Base-by-base conservation (phyloP, 2,113 vertebrate species). In the Microtus pennsylvanicus region DNA sequence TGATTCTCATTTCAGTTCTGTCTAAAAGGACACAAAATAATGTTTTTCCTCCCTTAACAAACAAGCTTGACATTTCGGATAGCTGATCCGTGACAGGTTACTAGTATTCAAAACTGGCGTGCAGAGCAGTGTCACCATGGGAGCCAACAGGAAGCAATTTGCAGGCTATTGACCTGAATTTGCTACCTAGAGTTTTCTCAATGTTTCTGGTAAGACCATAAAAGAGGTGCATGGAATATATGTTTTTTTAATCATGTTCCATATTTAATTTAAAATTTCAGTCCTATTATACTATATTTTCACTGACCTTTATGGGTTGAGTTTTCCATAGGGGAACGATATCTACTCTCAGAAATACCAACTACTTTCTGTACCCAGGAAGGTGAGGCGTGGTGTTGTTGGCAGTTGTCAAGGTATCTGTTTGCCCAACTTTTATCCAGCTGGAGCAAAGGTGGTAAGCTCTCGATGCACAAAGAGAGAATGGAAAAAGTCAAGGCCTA, bases 321-420 rank as follows among this genome's bases (percentile, higher is more conserved):
- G 89, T 47, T 89, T 89, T 96, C 83, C 35, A 87, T 47, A 91
- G 52, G 58, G 22, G 93, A 94, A 7, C 97, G 45, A 94, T 93
- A 90, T 88, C 1, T 96, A 87, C 45, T 93, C 87, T 87, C 96
- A 96, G 91, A 98, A 98, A 97, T 94, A 92, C 2, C 94, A 94
- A 96, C 76, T 92, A 89, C 70, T 83, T 96, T 98, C 22, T 93
- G 78, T 93, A 47, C 97, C 78, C 83, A 96, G 92, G 92, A 97
- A 98, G 97, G 92, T 81, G 95, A 97, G 98, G 97, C 55, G 89
- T 98, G 98, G 91, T 98, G 94, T 30, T 90, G 58, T 96, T 95
- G 94, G 96, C 96, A 98, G 97, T 93, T 98, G 94, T 97, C 91
- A 97, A 85, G 85, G 89, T 96, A 77, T 95, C 87, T 98, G 93